Evolutionary conservation across 2,113 vertebrate species (phyloP), one percentile per base, ranked within the genome.

Genomic region (Tragelaphus strepsiceros): DNA sequence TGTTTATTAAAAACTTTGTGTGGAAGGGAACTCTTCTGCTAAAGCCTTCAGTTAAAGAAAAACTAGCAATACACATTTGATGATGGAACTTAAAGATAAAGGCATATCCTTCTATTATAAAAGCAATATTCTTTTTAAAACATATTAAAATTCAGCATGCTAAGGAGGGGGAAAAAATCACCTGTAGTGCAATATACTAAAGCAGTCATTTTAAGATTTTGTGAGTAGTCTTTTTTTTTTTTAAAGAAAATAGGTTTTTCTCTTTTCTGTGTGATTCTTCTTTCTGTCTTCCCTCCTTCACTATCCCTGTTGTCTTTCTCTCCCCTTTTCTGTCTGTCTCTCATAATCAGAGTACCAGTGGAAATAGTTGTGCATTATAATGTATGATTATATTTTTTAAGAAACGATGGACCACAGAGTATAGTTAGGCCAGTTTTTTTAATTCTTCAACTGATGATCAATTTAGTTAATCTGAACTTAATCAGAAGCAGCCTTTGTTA

Each of bases 1-100:
- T 84, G 58, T 94, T 97, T 89, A 74, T 95, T 94, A 95, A 80
- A 91, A 86, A 13, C 61, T 96, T 49, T 51, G 16, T 39, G 22
- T 49, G 0, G 84, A n/a, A 82, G n/a, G 59, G 24, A 62, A 7
- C 21, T 58, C 30, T 90, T 97, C 30, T 74, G 46, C 30, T 49
- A 84, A 53, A 64, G 49, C 78, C 77, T 84, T 92, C 32, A 91
- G 39, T 93, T 82, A 64, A 54, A 78, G 46, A 32, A 93, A 91
- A 91, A 26, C 64, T 91, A 80, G 6, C 24, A 43, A 7, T 88
- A 46, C 7, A 74, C 30, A n/a, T 96, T 95, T 82, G 74, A 82
- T 61, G 82, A 82, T 49, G 53, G 58, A 54, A 96, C 92, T 97
- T 90, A 22, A 54, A 82, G 95, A 71, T 49, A 51, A 54, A 88